Evolutionary conservation across 2,888 invertebrate genomes (phyloP).

Genomic region (Chironomus riparius): DNA sequence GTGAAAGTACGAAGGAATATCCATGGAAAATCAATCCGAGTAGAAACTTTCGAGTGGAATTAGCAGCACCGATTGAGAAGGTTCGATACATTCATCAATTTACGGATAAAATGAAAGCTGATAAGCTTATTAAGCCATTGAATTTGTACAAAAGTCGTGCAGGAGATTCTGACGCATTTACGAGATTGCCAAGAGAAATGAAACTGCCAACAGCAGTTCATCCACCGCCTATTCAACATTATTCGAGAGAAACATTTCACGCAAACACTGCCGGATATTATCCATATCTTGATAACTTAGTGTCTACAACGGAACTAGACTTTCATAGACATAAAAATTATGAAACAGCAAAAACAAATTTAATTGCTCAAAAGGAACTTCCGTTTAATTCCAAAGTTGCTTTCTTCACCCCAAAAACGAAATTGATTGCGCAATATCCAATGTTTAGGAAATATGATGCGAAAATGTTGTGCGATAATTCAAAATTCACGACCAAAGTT

Average conservation of each 20-base stretch:
- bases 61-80: not conserved
- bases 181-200: not conserved
- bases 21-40: slow-evolving; percentile 12
- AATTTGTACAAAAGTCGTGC: not conserved
- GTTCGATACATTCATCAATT: slow-evolving; percentile 19
- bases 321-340: slow-evolving; percentile 12
- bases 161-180: not conserved
- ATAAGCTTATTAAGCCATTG: not conserved
- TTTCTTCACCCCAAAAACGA: not conserved
- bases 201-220: not conserved
- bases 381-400: not conserved
- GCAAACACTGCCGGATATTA: slow-evolving; percentile 3
- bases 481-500: not conserved
- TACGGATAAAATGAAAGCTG: slow-evolving; percentile 3
- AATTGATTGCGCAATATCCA: not conserved
- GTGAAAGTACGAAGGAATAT: slow-evolving; percentile 1
- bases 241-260: not conserved
- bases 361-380: slow-evolving; percentile 6
- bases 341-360: not conserved
- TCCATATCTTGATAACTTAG: not conserved
- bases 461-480: not conserved
- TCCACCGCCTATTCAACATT: not conserved
- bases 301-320: not conserved
- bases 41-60: not conserved
- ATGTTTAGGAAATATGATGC: not conserved